Base-by-base conservation (phyloP, 2,888 invertebrate species). In the Parapristionchus giblindavisi region DNA sequence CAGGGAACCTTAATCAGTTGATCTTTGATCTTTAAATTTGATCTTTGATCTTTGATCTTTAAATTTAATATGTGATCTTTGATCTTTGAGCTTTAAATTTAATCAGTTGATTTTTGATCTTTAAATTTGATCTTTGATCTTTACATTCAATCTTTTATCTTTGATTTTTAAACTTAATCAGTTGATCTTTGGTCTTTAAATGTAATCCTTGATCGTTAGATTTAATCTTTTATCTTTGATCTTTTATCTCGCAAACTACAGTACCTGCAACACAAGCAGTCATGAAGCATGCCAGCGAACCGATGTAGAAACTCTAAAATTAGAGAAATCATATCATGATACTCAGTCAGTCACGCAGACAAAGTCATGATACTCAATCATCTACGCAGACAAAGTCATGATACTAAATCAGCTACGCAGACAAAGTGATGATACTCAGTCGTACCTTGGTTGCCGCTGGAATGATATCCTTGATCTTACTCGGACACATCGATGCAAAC, bases 251-350 rank as follows among this genome's bases (percentile, higher is more conserved):
- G n/a, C n/a, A n/a, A n/a, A n/a, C n/a, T n/a, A n/a, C n/a, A n/a
- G 34, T n/a, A 79, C 79, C 79, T 2, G 79, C 79, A 24, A 79
- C 76, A 32, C 77, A 77, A 1, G 79, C 79, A 0, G 79, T 79
- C 79, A 79, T 79, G 51, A 79, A 77, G 29, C 79, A 79, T 17
- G 77, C 76, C 4, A 79, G 76, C 17, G 74, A 73, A n/a, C 77
- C 79, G 36, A 76, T 77, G 61, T 78, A 66, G 74, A 79, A 73
- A 17, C 77, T 73, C 73, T 73, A 3, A 11, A 72, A 65, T 36
- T 60, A 6, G 54, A 6, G 24, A 52, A 52, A 52, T 17, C 52
- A 24, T 24, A 21, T 24, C 8, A 8, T 14, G 17, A 14, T 43
- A 14, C 48, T 11, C 61, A 27, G 8, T 34, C 14, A 27, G 8